Base-by-base conservation (phyloP, 2,113 vertebrate genomes). In the Forbesichthys papilliferus region DNA sequence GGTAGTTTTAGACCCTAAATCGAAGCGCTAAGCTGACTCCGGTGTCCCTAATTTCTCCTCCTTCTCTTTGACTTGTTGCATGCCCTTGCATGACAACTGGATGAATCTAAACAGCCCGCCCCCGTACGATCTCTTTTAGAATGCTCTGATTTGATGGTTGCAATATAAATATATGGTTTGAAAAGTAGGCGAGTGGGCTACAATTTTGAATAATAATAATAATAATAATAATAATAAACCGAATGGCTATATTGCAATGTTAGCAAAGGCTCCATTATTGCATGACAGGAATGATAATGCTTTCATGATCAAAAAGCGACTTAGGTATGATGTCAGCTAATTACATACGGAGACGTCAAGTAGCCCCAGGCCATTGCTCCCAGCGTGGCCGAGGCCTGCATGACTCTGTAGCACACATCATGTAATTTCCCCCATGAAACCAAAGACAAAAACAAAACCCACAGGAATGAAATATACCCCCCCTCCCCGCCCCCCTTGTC, bases 1-100 rank as follows among this genome's bases (percentile, higher is more conserved):
- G 89, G 84, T 89, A 86, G 77, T 82, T 33, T 74, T 55, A 88
- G 74, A 81, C 61, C 74, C 68, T 68, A 77, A 82, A 79, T 47
- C 89, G 81, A 86, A 88, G 88, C 80, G 73, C 75, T 16, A 79
- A 89, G 94, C 94, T 79, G 71, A 71, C 67, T 78, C 81, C 85
- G 80, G 61, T 89, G 82, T 87, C 73, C 86, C 81, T 86, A 84
- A 81, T 80, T 61, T 85, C 79, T 81, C 86, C 79, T 90, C 86
- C 86, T 83, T 88, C 85, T 87, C 84, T 88, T 86, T 92, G 86
- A 87, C 86, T 89, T 89, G 83, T 85, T 87, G 89, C 89, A 89
- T 91, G 89, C 81, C 59, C 71, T 55, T 91, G 87, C 89, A 90
- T 92, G 89, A 84, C 80, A 69, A 84, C 77, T 89, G 87, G 82